Base-by-base conservation (phyloP, 2,888 invertebrate species). In the Brenthis hecate region DNA sequence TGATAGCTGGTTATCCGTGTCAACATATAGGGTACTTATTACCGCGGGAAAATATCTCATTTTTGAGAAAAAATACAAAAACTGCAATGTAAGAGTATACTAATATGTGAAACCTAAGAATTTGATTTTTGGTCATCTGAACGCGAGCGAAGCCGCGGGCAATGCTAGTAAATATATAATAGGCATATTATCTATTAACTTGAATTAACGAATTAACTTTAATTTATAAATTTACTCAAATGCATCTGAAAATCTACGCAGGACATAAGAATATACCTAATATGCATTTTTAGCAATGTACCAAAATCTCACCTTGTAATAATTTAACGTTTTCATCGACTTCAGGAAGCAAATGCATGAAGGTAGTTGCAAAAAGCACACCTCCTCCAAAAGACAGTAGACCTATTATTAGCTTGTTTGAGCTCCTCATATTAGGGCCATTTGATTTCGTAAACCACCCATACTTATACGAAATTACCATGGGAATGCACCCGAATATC, bases 271-370 rank as follows among this genome's bases (percentile, higher is more conserved):
- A 4, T 28, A 8, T n/a, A n/a, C 14, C 1, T n/a, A 43, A 13
- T 19, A 56, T 19, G 16, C 8, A 5, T 23, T 56, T 32, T 36
- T 56, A 36, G n/a, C 36, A 56, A 63, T 54, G 50, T 2, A 19
- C n/a, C 11, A 13, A 72, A 5, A 65, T 73, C 86, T 87, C 76
- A 93, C 93, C 91, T 87, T 95, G 94, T 70, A 96, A 84, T 48
- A 92, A 79, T 65, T 94, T 90, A 56, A 97, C 94, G 65, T 94
- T 94, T 76, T 96, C 96, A 63, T 94, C 93, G 0, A 97, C 96
- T 91, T 97, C 97, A 8, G 97, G 97, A 68, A 97, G 85, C 76
- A 97, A 88, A 82, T 97, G 97, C 80, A 97, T 91, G 79, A 97
- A 97, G 1, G 96, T 96, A 5, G 97, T 97, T 74, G 96, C 95